A percentile compares a stretch with the other conserved stretches of the same genome.
Evolutionary conservation across 2,113 vertebrate genomes (phyloP).

Genomic region (Coracopsis vasa): DNA sequence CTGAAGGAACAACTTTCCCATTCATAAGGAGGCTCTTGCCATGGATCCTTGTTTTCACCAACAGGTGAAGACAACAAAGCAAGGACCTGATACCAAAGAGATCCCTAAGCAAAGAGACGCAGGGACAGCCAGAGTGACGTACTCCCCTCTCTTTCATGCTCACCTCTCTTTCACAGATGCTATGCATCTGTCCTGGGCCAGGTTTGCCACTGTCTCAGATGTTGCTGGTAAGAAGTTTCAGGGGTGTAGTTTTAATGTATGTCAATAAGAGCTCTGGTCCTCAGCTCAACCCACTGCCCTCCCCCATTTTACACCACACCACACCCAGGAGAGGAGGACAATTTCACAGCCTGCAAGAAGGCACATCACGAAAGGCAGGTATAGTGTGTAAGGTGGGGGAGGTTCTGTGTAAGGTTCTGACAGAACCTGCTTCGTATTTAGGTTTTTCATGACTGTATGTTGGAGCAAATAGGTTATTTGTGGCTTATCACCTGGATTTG

Average conservation of each 20-base stretch:
- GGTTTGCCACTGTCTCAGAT: neutral
- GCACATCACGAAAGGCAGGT: neutral
- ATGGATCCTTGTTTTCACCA: neutral
- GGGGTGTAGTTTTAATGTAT: neutral
- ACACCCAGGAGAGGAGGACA: neutral
- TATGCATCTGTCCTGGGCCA: neutral
- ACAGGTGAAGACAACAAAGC: neutral
- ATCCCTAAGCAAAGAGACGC: neutral
- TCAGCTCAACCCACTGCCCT: rapidly evolving
- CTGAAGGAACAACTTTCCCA: neutral
- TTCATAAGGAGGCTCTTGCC: neutral
- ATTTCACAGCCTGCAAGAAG: neutral
- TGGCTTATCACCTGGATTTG: neutral
- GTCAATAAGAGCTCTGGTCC: neutral
- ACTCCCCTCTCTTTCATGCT: neutral
- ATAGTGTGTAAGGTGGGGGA: neutral
- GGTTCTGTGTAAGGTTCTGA: too few relatives aligned
- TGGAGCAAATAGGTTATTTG: neutral
- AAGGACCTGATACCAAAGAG: neutral
- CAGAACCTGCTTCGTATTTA: neutral
- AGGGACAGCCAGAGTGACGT: neutral
- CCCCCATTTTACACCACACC: neutral
- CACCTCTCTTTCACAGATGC: neutral
- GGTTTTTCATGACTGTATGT: neutral
- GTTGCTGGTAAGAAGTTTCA: neutral